phyloP scores from a whole-genome alignment of 2,113 vertebrate genomes.

The Crotalus helleri region DNA sequence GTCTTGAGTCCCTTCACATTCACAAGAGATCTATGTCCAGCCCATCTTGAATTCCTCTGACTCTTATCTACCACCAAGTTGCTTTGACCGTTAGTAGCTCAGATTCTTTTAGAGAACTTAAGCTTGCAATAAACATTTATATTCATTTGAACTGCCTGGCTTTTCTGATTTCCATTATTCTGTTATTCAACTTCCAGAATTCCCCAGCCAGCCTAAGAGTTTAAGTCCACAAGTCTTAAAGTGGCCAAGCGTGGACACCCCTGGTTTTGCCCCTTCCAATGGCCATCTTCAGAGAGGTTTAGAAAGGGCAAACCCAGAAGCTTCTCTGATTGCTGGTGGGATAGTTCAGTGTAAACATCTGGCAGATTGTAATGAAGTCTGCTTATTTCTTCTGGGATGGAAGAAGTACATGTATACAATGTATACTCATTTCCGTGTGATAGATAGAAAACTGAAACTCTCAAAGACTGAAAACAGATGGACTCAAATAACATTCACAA shows the following conservation, averaged over 20 bases:
- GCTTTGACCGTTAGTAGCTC: too few relatives aligned
- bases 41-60: too few relatives aligned
- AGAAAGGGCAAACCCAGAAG: not conserved
- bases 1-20: too few relatives aligned
- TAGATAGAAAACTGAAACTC: not conserved
- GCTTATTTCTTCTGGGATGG: not conserved
- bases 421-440: not conserved
- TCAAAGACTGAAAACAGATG: not conserved
- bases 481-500: not conserved
- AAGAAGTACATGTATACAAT: not conserved
- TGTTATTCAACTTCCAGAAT: not conserved
- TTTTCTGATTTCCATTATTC: not conserved
- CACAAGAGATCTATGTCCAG: too few relatives aligned
- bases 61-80: too few relatives aligned
- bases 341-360: not conserved
- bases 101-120: too few relatives aligned
- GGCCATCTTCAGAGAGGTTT: not conserved
- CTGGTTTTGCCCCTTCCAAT: not conserved
- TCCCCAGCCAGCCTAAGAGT: not conserved
- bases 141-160: too few relatives aligned
- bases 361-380: not conserved
- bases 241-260: not conserved
- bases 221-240: not conserved
- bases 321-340: not conserved
- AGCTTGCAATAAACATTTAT: too few relatives aligned